Evolutionary conservation across 1,140 invertebrate genomes (phyloP), one percentile per base, ranked within the genome.

Genomic region (Ceratosolen solmsi): DNA sequence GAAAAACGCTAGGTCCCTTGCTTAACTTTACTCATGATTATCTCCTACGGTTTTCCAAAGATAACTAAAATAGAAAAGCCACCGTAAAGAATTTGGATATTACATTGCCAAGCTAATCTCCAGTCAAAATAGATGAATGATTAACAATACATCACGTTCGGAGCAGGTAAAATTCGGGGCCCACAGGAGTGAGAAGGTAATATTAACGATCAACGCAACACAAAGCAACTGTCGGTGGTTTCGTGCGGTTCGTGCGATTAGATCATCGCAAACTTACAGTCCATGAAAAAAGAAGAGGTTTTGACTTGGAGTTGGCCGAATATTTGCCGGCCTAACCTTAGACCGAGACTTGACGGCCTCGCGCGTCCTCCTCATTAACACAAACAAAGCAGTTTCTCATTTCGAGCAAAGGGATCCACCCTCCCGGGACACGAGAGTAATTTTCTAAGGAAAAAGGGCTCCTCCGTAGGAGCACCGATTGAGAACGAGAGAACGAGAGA

Each of bases 341-440:
- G 75, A 81, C 51, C 65, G 27, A 68, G 17, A 38, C 70, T 49
- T 70, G 41, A 51, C 41, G n/a, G 27, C 56, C 15, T 46, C 58
- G 17, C 54, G 41, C 8, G 46, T 70, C 63, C 27, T 36, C 46
- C 81, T 83, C 75, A 70, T 84, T 80, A 84, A 76, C 63, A 65
- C 60, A 77, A 84, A 84, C 65, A 82, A 82, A 84, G 54, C 74
- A 38, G 71, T 82, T 65, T 60, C 65, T 82, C 74, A 68, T 82
- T 77, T 51, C 36, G 25, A 60, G 27, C 25, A 49, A 30, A 33
- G 65, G 73, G 30, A 25, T 76, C 54, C 49, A 58, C 73, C 73
- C 51, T 70, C 79, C 60, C n/a, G 38, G 74, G 74, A 63, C 70
- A 68, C 5, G 75, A 60, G 74, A 70, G 76, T 79, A 79, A 83